Evolutionary conservation across 2,888 invertebrate species (phyloP).

Genomic region (Rhamnusium bicolor): DNA sequence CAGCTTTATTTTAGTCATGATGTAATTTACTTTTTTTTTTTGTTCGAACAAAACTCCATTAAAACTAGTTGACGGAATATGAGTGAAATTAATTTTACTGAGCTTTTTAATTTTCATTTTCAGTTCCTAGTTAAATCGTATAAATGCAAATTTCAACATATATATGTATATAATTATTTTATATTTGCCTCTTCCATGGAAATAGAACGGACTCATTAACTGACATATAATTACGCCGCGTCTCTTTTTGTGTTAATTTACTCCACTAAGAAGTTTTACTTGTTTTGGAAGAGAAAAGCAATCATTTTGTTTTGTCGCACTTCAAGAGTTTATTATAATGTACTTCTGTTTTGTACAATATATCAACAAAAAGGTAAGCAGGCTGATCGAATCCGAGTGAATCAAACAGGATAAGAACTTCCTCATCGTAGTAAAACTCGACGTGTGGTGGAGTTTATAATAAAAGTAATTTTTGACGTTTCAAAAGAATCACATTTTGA

Average conservation of each 20-base stretch:
- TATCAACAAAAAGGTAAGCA: too few species aligned
- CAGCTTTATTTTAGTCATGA: neutral
- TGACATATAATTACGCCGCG: neutral
- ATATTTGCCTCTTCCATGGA: neutral
- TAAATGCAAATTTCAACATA: neutral
- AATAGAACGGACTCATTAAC: neutral
- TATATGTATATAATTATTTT: neutral
- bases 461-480: too few species aligned
- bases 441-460: too few species aligned
- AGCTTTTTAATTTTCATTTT: neutral
- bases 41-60: neutral
- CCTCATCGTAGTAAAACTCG: too few species aligned
- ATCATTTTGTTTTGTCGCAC: neutral
- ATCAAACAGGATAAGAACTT: too few species aligned
- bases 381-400: too few species aligned
- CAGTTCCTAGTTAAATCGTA: neutral
- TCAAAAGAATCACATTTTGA: too few species aligned
- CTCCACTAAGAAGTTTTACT: neutral
- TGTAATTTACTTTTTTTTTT: neutral
- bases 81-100: neutral
- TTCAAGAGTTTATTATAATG: neutral
- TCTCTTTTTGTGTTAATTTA: neutral
- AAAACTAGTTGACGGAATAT: neutral
- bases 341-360: too few species aligned
- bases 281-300: neutral